These are phyloP conservation scores for Molanna angustata DNA, from an alignment of 2,888 invertebrate genomes.

Conservation along the genomic window DNA sequence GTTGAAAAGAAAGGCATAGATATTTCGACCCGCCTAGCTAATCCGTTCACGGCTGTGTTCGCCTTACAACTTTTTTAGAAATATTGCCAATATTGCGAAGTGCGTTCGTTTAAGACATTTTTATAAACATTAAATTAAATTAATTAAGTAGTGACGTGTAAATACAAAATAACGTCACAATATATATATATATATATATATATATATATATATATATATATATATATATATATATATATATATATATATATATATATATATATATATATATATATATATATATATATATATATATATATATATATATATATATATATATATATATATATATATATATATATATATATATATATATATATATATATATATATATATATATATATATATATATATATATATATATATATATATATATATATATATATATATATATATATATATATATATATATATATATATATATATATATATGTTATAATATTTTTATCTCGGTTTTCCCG, in stretches of 20 bases:
- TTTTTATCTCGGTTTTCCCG: no score
- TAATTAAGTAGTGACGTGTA: no score
- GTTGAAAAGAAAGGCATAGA: no score
- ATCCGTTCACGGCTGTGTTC: no score
- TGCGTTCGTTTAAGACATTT: no score
- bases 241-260: conserved; percentile 7
- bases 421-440: conserved; percentile 7
- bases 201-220: conserved; percentile 6
- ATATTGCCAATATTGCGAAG: no score
- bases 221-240: conserved; percentile 6
- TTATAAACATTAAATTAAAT: no score
- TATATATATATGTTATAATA: no score
- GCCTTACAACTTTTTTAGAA: no score
- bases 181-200: no score
- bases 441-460: conserved; percentile 1
- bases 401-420: conserved; percentile 7
- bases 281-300: conserved; percentile 7
- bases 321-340: conserved; percentile 7
- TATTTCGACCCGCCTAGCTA: no score
- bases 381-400: conserved; percentile 7
- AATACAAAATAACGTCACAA: no score
- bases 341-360: conserved; percentile 7
- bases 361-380: conserved; percentile 7
- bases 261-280: conserved; percentile 7
- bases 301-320: conserved; percentile 7